Evolutionary conservation across 2,113 vertebrate genomes (phyloP), one percentile per base, ranked within the genome.

Genomic region (Tringa solitaria): DNA sequence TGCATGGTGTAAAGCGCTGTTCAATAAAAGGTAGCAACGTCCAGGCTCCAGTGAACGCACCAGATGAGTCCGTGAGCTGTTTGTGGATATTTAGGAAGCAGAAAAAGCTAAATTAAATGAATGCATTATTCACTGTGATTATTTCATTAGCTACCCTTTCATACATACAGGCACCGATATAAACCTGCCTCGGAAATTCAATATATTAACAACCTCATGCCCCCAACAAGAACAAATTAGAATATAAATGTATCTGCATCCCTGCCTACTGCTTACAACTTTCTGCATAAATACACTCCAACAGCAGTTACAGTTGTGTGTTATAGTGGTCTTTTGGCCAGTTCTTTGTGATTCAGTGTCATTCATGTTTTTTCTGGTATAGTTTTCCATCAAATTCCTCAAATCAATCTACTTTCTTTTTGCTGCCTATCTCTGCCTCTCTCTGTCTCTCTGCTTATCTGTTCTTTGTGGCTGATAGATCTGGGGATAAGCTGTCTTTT

Each of bases 391-490:
- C 93, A 43, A 96, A 95, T 69, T 89, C 84, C 63, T 97, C 35
- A 30, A 96, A 74, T 95, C 88, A 90, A 63, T 94, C 94, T 97
- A 24, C 74, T 91, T 97, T 94, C 91, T 94, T 96, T 95, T 96
- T 96, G 91, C 96, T 97, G 91, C 89, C 94, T 96, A 63, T 96
- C 94, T 95, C 89, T 96, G 87, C 95, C 81, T 95, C 75, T 95
- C 75, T 95, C 93, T 93, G 91, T 96, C 96, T 95, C 89, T 96
- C 91, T 96, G 91, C 92, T 96, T 96, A 90, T 61, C 89, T 96
- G 86, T 95, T 95, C 94, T 96, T 91, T 91, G 90, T 95, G 84
- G 74, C 84, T 89, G 70, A 76, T 48, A 92, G 92, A 78, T 87
- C 53, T 90, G 92, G 84, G 95, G 92, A 95, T 81, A 90, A 90